Conservation (phyloP, 2,888 invertebrate species). For the Ormyrus rosae region DNA sequence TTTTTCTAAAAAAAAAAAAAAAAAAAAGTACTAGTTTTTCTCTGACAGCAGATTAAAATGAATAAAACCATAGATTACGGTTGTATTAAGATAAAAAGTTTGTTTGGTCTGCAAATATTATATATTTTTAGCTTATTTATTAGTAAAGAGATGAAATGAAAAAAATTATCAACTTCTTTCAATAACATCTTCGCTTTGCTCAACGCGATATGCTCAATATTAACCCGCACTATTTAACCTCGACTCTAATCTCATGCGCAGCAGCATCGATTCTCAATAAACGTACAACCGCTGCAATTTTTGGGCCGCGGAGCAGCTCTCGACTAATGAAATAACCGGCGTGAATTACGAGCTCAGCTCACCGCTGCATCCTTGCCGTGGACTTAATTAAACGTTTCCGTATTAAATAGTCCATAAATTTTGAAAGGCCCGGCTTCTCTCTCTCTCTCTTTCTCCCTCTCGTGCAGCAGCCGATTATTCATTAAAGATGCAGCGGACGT, state of each 20-base stretch:
- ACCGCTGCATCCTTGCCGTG: background rate
- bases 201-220: no score
- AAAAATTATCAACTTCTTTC: no score
- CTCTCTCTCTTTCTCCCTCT: background rate
- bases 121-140: no score
- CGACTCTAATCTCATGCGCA: background rate
- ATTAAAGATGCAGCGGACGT: constrained; percentile 48
- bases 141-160: no score
- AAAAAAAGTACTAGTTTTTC: no score
- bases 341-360: constrained; percentile 38
- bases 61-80: no score
- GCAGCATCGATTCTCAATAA: constrained; percentile 31
- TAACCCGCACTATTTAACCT: no score
- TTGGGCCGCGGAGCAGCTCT: constrained; percentile 13
- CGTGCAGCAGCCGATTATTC: constrained; percentile 34
- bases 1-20: no score
- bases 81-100: no score
- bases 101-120: no score
- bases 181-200: no score
- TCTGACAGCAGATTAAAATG: no score
- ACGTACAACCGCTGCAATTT: constrained; percentile 30
- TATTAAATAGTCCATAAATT: constrained; percentile 55
- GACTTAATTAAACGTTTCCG: constrained; percentile 52
- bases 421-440: constrained; percentile 28
- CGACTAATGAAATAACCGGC: constrained; percentile 43